These are phyloP conservation scores for Caenorhabditis imperialis DNA, from an alignment of 2,888 invertebrate genomes.

Conservation along the genomic window DNA sequence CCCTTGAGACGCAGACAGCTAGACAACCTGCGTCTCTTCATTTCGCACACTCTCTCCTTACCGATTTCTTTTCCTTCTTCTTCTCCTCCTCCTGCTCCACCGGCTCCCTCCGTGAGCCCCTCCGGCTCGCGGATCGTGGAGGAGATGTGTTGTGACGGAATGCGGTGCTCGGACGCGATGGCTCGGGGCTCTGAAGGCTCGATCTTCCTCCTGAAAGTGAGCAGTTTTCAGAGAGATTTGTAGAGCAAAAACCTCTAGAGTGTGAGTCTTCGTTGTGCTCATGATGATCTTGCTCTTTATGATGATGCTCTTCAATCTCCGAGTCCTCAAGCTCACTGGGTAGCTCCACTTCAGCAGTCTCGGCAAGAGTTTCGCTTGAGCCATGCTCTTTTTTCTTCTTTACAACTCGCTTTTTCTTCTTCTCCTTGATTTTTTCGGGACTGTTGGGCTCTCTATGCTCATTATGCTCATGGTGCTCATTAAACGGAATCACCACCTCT, in stretches of 20 bases:
- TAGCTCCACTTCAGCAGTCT: slow-evolving; percentile 40
- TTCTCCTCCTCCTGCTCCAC: slow-evolving; percentile 12
- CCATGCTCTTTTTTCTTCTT: slow-evolving; percentile 10
- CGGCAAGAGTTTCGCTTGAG: slow-evolving; percentile 25
- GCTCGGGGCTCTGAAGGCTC: background rate
- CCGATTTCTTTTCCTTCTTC: slow-evolving; percentile 32
- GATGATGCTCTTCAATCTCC: slow-evolving; percentile 36
- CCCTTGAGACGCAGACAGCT: too few relatives aligned
- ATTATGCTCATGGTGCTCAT: slow-evolving; percentile 15
- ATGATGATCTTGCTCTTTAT: too few relatives aligned
- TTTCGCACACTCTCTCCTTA: too few relatives aligned
- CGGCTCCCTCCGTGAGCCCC: slow-evolving; percentile 8
- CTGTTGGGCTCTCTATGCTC: too few relatives aligned
- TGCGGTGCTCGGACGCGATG: too few relatives aligned
- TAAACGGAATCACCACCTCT: slow-evolving; percentile 27
- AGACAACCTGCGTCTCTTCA: too few relatives aligned
- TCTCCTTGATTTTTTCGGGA: slow-evolving; percentile 28
- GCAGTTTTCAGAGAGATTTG: too few relatives aligned
- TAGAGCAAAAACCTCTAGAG: too few relatives aligned
- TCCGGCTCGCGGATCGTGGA: slow-evolving; percentile 18
- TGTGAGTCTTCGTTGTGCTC: background rate
- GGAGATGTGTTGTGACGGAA: background rate
- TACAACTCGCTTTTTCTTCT: slow-evolving; percentile 7
- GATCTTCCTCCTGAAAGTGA: background rate
- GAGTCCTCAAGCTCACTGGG: slow-evolving; percentile 49